Percentiles rank a stretch among this genome's conserved stretches.
phyloP scores from a whole-genome alignment of 2,113 vertebrate genomes.

The Atlantisia rogersi region DNA sequence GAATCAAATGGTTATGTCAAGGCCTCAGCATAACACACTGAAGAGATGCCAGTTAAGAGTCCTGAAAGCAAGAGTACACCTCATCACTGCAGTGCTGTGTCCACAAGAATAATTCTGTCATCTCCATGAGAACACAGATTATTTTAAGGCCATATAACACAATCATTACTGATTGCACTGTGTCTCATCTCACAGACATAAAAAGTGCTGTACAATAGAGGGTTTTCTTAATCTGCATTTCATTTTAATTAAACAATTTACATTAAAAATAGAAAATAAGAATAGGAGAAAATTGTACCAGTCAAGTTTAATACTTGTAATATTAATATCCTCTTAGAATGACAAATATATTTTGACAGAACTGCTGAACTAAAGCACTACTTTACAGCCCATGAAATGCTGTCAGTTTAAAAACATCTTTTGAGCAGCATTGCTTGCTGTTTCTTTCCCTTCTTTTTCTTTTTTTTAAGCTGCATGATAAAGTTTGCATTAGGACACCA shows the following conservation, averaged over 20 bases:
- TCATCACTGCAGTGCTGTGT: background rate
- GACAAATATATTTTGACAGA: background rate
- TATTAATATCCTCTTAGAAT: background rate
- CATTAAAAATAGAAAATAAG: background rate
- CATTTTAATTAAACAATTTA: background rate
- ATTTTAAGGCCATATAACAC: background rate
- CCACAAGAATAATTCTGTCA: background rate
- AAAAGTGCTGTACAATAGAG: background rate
- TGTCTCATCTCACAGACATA: background rate
- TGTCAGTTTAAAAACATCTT: background rate
- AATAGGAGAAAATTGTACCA: background rate
- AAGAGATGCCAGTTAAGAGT: background rate
- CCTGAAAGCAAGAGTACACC: background rate
- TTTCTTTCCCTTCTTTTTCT: background rate
- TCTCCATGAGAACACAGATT: background rate
- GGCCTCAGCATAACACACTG: background rate
- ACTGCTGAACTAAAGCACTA: background rate
- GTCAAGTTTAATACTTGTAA: background rate
- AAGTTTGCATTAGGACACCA: background rate
- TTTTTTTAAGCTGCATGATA: rapidly evolving
- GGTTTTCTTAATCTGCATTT: background rate
- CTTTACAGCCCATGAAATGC: background rate
- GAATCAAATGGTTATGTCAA: background rate
- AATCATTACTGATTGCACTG: background rate
- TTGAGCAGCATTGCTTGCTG: background rate